These are phyloP conservation scores for Stegodyphus dumicola DNA, from an alignment of 1,140 invertebrate species.

Conservation along the genomic window DNA sequence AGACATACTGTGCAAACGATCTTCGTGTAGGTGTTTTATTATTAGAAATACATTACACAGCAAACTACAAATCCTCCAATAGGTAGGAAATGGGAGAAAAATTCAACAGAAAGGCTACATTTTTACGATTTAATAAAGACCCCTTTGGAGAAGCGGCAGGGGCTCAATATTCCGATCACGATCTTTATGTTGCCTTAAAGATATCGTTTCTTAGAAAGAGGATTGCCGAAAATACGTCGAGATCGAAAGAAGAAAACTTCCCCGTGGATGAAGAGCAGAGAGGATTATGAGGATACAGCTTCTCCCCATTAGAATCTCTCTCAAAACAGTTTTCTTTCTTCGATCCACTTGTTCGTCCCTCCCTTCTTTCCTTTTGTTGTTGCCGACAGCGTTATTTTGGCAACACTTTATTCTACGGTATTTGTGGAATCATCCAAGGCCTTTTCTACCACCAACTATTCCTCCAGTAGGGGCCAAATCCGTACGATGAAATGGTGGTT, in stretches of 20 bases:
- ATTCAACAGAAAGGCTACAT: too few species aligned
- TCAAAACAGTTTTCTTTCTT: slow-evolving; percentile 14
- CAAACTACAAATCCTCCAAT: too few species aligned
- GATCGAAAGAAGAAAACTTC: slow-evolving; percentile 17
- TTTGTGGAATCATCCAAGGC: too few species aligned
- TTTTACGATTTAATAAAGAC: slow-evolving; percentile 38
- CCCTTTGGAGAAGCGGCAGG: background rate
- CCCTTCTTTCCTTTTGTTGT: slow-evolving; percentile 8
- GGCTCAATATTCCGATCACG: slow-evolving; percentile 10
- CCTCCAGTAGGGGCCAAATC: too few species aligned
- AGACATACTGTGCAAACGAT: too few species aligned
- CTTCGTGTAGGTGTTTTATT: too few species aligned
- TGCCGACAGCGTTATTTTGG: slow-evolving; percentile 13
- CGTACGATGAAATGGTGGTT: too few species aligned
- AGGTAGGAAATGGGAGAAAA: too few species aligned
- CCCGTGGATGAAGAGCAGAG: background rate
- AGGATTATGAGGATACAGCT: slow-evolving; percentile 41
- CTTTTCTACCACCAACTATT: too few species aligned
- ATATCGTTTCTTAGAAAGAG: slow-evolving; percentile 30
- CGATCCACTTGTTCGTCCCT: slow-evolving; percentile 1
- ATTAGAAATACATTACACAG: too few species aligned
- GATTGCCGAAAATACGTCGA: slow-evolving; percentile 34
- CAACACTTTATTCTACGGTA: too few species aligned
- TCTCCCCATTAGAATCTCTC: slow-evolving; percentile 44
- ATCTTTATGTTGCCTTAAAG: slow-evolving; percentile 38